Base-by-base conservation (phyloP, 2,113 vertebrate species). In the Actenoides hombroni region DNA sequence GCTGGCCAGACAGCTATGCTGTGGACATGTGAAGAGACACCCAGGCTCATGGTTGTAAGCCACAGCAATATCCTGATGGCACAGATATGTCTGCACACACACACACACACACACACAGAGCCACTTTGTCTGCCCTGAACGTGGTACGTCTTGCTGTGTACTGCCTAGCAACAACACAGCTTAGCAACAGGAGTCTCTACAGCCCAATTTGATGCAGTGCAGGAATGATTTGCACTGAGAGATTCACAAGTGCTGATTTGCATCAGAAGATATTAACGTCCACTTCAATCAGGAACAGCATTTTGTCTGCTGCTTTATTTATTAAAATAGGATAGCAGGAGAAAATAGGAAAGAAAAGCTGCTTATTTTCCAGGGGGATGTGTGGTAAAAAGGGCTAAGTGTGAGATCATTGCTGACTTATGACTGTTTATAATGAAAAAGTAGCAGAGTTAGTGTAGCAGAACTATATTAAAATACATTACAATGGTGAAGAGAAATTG, bases 221-320 rank as follows among this genome's bases (percentile, higher is more conserved):
- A 63, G 65, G 46, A 75, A 31, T 69, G 57, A 92, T 35, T 91
- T 85, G 67, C 57, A 24, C 37, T 6, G 35, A 91, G 56, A 74
- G 8, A 35, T 84, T 64, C 65, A 82, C 46, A 93, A 83, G 67
- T 76, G 42, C 69, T 85, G 65, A 95, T 95, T 95, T 96, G 92
- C 81, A 92, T 89, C 63, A 90, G 53, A 86, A 75, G 35, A 82
- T 90, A 95, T 81, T 92, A 92, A 89, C 3, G 24, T 94, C 86
- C 74, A 67, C 40, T 91, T 74, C 78, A 94, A 92, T 95, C 92
- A 96, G 40, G 65, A 92, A 75, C 33, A 87, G 85, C 68, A 86
- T 73, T 87, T 92, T 93, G 48, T 91, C 56, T 87, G 63, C 35
- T 83, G 53, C 65, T 61, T 94, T 95, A 83, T 86, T 96, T 96